phyloP scores from a whole-genome alignment of 2,888 invertebrate genomes.

The Drosophila borborema region DNA sequence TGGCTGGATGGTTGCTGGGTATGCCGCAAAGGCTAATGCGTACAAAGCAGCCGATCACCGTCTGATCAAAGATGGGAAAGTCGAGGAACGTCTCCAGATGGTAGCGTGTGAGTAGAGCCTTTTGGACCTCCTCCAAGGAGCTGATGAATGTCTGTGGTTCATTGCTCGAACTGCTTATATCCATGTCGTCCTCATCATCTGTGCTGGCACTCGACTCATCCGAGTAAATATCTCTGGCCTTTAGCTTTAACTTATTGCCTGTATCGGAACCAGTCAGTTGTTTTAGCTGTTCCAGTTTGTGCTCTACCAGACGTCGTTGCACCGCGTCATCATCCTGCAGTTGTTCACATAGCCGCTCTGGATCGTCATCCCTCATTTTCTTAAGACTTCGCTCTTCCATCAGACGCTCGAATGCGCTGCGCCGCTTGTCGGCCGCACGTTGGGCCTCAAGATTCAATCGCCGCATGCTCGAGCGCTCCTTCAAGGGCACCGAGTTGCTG shows the following conservation, averaged over 20 bases:
- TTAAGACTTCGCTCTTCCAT: slow-evolving; percentile 16
- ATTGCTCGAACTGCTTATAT: neutral
- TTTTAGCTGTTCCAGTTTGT: too few species aligned
- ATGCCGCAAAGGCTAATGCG: slow-evolving; percentile 30
- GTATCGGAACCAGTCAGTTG: neutral
- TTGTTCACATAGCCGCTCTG: neutral
- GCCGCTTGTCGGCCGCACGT: slow-evolving; percentile 17
- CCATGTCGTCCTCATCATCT: neutral
- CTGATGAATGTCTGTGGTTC: neutral
- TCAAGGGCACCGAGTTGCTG: neutral
- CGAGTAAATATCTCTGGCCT: slow-evolving; percentile 48
- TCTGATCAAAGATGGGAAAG: slow-evolving; percentile 51
- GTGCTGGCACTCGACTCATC: slow-evolving; percentile 37
- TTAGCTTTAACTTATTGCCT: slow-evolving; percentile 16
- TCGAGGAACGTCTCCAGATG: slow-evolving; percentile 44
- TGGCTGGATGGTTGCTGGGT: neutral
- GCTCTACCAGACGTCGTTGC: neutral
- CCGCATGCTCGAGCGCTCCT: slow-evolving; percentile 34
- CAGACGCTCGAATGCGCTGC: slow-evolving; percentile 35
- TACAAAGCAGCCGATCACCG: slow-evolving; percentile 48
- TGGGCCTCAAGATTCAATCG: slow-evolving; percentile 12
- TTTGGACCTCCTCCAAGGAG: slow-evolving; percentile 13
- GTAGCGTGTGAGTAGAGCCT: slow-evolving; percentile 36
- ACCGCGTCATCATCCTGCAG: too few species aligned
- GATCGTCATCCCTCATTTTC: neutral